These are phyloP conservation scores for Reticulitermes speratus DNA, from an alignment of 1,140 invertebrate genomes.

Conservation along the genomic window DNA sequence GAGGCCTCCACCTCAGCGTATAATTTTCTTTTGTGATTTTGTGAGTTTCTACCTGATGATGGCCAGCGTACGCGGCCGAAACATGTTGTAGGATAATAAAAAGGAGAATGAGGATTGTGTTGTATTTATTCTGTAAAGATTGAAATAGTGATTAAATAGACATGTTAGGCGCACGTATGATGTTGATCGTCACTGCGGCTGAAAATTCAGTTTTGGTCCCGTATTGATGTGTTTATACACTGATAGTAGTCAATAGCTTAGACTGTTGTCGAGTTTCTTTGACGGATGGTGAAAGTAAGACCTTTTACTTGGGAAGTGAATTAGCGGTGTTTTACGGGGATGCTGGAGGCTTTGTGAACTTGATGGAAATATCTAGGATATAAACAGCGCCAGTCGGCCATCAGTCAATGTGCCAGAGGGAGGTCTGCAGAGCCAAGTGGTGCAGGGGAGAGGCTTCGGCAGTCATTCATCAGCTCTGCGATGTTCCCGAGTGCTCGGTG, in stretches of 20 bases:
- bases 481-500: not conserved
- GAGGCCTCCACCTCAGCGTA: too few species aligned
- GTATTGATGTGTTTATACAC: not conserved
- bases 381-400: not conserved
- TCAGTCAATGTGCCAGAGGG: not conserved
- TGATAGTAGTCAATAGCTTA: not conserved
- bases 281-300: not conserved
- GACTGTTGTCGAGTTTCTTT: not conserved
- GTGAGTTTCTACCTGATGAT: too few species aligned
- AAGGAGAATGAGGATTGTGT: too few species aligned
- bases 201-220: not conserved
- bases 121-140: too few species aligned
- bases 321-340: not conserved
- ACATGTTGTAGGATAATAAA: too few species aligned
- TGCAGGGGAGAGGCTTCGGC: not conserved
- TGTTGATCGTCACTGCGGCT: not conserved
- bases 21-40: too few species aligned
- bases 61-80: too few species aligned
- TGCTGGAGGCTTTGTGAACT: not conserved
- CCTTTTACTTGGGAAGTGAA: slow-evolving; percentile 11
- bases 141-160: too few species aligned
- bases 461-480: not conserved
- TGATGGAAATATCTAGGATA: slow-evolving; percentile 1
- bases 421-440: not conserved
- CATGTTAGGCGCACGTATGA: too few species aligned